Evolutionary conservation across 1,140 invertebrate genomes (phyloP), one percentile per base, ranked within the genome.

Genomic region (Drosophila cardini): DNA sequence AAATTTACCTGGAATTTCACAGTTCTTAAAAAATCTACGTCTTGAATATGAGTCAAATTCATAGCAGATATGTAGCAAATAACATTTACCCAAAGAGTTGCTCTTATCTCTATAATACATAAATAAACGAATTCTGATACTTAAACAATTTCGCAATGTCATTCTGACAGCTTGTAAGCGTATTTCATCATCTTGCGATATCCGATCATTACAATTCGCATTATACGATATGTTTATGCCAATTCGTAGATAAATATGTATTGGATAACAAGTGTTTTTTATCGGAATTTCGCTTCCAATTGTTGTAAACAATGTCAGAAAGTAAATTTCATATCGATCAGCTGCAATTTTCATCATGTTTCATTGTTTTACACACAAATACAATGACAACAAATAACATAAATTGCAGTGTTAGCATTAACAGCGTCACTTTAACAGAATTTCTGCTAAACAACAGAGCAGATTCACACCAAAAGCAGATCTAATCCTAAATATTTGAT

Each of bases 141-240:
- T 36, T 38, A 9, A 46, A 34, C 21, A 15, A 52, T 72, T 67
- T 58, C 62, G 61, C 57, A 42, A 62, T 13, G 26, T 16, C 34
- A 57, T 36, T 42, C 10, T 38, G 34, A 9, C 34, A 15, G 2
- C 36, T 15, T 26, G 18, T 32, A 2, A 2, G 21, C 15, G 30
- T 18, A 73, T 73, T 73, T 73, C 71, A 67, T 58, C 69, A 72
- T 6, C 7, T 0, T 30, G 9, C 48, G 69, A 42, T 52, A 72
- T 58, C 26, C 0, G 18, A 65, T 36, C 10, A 6, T 52, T 45
- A 53, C 26, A 73, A 55, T 21, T 52, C 4, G 4, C 43, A 15
- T 55, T 53, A 46, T 16, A 43, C 56, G 36, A 34, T 42, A n/a
- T 13, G 18, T 43, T 60, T 53, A 52, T 55, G 36, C 9, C 11